phyloP scores from a whole-genome alignment of 2,113 vertebrate genomes.

The Apodemus speciosus region DNA sequence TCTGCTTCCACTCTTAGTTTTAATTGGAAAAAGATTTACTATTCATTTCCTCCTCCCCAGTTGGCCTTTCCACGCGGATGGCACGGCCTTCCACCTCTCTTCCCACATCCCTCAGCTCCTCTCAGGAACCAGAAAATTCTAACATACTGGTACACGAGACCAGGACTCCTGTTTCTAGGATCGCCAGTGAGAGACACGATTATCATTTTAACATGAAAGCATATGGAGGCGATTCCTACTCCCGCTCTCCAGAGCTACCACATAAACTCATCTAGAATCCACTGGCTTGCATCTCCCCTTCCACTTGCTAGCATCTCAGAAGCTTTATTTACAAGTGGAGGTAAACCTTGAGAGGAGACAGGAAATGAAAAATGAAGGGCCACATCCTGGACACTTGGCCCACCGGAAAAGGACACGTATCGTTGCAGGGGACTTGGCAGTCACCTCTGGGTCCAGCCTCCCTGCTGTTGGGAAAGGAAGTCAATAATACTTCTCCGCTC shows the following conservation, averaged over 20 bases:
- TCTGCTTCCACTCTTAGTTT: slow-evolving; percentile 60
- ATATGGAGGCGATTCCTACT: background rate
- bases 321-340: slow-evolving; percentile 48
- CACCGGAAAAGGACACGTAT: slow-evolving; percentile 44
- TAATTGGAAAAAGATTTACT: slow-evolving; percentile 72
- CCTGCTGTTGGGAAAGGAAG: slow-evolving; percentile 46
- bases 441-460: background rate
- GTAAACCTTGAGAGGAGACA: slow-evolving; percentile 48
- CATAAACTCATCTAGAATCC: background rate
- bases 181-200: background rate
- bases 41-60: slow-evolving; percentile 53
- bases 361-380: slow-evolving; percentile 60
- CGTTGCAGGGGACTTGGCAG: slow-evolving; percentile 40
- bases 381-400: slow-evolving; percentile 48
- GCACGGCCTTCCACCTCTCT: background rate
- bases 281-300: background rate
- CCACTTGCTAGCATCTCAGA: background rate
- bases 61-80: background rate
- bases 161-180: background rate
- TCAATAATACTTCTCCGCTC: background rate
- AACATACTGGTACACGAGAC: background rate
- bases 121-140: slow-evolving; percentile 26
- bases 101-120: background rate
- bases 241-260: background rate
- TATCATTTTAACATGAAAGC: background rate